These are phyloP conservation scores for Dipodomys merriami DNA, from an alignment of 2,113 vertebrate genomes.

Conservation along the genomic window DNA sequence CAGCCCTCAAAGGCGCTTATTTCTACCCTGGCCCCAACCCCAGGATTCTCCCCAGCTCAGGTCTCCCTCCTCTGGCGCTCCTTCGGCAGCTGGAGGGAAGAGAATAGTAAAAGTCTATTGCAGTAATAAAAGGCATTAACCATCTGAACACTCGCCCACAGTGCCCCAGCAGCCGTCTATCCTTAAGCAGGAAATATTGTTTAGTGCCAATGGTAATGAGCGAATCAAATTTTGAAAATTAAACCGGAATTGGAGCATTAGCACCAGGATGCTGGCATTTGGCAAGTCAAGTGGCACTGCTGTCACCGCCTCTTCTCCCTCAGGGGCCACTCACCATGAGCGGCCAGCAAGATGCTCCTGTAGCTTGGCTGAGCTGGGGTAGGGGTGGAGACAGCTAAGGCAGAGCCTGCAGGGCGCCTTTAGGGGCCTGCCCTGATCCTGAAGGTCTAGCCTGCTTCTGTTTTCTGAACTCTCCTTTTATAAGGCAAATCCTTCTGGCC, in stretches of 20 bases:
- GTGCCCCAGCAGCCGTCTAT: slow-evolving; percentile 85
- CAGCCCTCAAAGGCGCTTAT: not conserved
- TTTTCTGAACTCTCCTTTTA: not conserved
- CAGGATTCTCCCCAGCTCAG: not conserved
- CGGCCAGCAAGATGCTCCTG: not conserved
- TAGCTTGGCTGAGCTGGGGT: fast-evolving
- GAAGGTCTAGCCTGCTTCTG: too few relatives aligned
- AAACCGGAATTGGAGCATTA: slow-evolving; percentile 86
- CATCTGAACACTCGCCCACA: slow-evolving; percentile 85
- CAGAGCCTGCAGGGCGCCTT: not conserved
- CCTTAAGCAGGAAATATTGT: slow-evolving; percentile 89
- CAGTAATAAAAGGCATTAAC: slow-evolving; percentile 86
- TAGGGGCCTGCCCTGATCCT: not conserved
- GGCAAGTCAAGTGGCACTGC: slow-evolving; percentile 62
- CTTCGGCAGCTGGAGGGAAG: slow-evolving; percentile 84
- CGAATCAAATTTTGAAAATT: slow-evolving; percentile 89
- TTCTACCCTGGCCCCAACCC: not conserved
- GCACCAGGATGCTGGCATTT: slow-evolving; percentile 76
- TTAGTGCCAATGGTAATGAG: slow-evolving; percentile 87
- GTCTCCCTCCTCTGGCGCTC: not conserved
- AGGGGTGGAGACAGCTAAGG: not conserved
- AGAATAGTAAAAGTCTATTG: slow-evolving; percentile 86
- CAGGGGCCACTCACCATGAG: not conserved
- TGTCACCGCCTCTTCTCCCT: not conserved
- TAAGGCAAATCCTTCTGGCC: slow-evolving; percentile 2